Base-by-base conservation (phyloP, 1,140 invertebrate genomes). In the Tetraneura akinire region DNA sequence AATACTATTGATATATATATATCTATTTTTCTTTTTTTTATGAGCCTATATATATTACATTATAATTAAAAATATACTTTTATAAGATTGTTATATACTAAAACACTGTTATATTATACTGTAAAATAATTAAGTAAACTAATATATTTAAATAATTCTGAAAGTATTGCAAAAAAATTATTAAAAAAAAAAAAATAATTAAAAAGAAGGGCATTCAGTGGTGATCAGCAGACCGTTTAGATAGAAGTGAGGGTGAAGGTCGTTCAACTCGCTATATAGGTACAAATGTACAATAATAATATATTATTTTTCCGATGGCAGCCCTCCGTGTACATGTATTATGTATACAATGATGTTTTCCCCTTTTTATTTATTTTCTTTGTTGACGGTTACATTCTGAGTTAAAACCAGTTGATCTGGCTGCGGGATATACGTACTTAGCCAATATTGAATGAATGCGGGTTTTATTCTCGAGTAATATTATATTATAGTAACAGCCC, bases 161-260 rank as follows among this genome's bases (percentile, higher is more conserved):
- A n/a, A n/a, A n/a, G n/a, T n/a, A n/a, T n/a, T n/a, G n/a, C n/a
- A n/a, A n/a, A n/a, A n/a, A n/a, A n/a, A n/a, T n/a, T n/a, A n/a
- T n/a, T n/a, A n/a, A n/a, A n/a, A n/a, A n/a, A 37, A 37, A 37
- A 37, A 37, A 4, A 37, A 37, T 37, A 37, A 37, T 37, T 4
- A 37, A 37, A 37, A 37, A 37, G 32, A 37, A 37, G 32, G 23
- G 64, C n/a, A 21, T 4, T n/a, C 37, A 47, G 16, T 37, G 16
- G 55, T 57, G 37, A 60, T 62, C 37, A 29, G 32, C 16, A 78
- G 32, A 78, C 32, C 74, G 42, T 78, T 78, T 47, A 9, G 45
- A 60, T 47, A 60, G 32, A 4, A 45, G 74, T 23, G 74, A 78
- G 74, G 74, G 74, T 62, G 74, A 60, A 78, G 74, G 74, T 78